Percentiles rank a stretch among this genome's conserved stretches.
Conservation (phyloP, 1,140 invertebrate genomes). For the Mactra quadrangularis region DNA sequence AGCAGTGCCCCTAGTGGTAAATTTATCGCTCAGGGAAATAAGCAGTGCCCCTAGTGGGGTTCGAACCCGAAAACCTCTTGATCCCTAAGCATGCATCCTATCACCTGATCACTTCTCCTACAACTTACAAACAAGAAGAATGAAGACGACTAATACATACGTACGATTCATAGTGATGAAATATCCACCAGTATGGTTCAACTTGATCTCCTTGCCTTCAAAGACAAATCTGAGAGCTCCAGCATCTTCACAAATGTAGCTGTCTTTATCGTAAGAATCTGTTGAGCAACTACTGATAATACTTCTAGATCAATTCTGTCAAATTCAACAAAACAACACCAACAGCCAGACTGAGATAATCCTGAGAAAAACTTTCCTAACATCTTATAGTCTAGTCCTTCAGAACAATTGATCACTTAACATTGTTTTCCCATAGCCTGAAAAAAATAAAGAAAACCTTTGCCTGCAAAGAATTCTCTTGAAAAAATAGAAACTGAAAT, state of each 20-base stretch:
- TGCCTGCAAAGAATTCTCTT: too few species aligned
- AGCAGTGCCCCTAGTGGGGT: too few species aligned
- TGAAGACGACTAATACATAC: conserved; percentile 86
- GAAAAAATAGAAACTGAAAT: too few species aligned
- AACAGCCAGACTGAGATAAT: conserved; percentile 92
- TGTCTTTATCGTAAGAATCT: conserved; percentile 82
- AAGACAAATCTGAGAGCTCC: conserved; percentile 80
- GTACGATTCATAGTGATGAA: conserved; percentile 89
- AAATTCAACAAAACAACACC: conserved; percentile 96
- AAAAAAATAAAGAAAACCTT: too few species aligned
- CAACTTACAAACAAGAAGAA: too few species aligned
- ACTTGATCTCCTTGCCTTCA: conserved; percentile 83
- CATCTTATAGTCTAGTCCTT: conserved; percentile 81
- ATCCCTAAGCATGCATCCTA: too few species aligned
- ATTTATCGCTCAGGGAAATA: too few species aligned
- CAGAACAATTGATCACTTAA: conserved; percentile 81
- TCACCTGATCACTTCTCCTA: too few species aligned
- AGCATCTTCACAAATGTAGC: conserved; percentile 80
- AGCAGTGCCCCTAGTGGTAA: too few species aligned
- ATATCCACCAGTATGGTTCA: conserved; percentile 81
- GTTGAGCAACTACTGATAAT: conserved; percentile 88
- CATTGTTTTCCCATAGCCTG: conserved; percentile 90
- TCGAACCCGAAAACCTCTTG: too few species aligned
- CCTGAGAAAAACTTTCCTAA: conserved; percentile 90
- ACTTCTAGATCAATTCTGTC: conserved; percentile 95